A percentile compares a stretch with the other conserved stretches of the same genome.
phyloP scores from a whole-genome alignment of 2,113 vertebrate species.

The Eptatretus burgeri region DNA sequence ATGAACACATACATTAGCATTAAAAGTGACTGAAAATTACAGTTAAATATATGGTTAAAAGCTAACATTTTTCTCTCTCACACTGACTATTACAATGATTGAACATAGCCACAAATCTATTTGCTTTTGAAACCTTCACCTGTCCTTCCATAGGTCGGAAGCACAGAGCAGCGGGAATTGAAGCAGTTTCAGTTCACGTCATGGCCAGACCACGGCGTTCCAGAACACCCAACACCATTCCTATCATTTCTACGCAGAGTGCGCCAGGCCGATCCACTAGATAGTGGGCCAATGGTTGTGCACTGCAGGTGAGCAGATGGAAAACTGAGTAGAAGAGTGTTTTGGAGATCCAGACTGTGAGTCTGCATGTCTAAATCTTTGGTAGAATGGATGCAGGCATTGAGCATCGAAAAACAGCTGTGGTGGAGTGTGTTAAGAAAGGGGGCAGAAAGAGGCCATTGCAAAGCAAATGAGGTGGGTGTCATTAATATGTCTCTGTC shows the following conservation, averaged over 20 bases:
- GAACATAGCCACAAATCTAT: not conserved
- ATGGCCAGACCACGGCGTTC: conserved; percentile 86
- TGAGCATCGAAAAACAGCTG: too few species aligned
- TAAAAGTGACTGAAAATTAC: not conserved
- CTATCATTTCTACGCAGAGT: conserved; percentile 59
- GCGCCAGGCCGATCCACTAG: conserved; percentile 53
- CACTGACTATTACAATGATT: not conserved
- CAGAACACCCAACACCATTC: conserved; percentile 64
- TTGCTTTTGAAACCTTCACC: not conserved
- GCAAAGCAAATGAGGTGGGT: too few species aligned
- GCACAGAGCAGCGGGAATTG: conserved; percentile 66
- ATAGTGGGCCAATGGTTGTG: conserved; percentile 70
- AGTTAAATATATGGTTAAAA: not conserved
- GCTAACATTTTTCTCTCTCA: not conserved
- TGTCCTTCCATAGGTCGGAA: conserved; percentile 35
- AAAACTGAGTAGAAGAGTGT: too few species aligned
- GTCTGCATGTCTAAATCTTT: too few species aligned
- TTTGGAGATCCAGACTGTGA: too few species aligned
- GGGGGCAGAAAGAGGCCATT: too few species aligned
- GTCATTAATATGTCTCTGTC: too few species aligned
- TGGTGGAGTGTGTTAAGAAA: too few species aligned
- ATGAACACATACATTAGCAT: not conserved
- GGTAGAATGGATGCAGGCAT: too few species aligned
- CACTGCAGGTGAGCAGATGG: conserved; percentile 51
- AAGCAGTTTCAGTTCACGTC: conserved; percentile 92